A percentile compares a stretch with the other conserved stretches of the same genome.
Conservation (phyloP, 2,113 vertebrate genomes). For the Tricholaema leucomelas region DNA sequence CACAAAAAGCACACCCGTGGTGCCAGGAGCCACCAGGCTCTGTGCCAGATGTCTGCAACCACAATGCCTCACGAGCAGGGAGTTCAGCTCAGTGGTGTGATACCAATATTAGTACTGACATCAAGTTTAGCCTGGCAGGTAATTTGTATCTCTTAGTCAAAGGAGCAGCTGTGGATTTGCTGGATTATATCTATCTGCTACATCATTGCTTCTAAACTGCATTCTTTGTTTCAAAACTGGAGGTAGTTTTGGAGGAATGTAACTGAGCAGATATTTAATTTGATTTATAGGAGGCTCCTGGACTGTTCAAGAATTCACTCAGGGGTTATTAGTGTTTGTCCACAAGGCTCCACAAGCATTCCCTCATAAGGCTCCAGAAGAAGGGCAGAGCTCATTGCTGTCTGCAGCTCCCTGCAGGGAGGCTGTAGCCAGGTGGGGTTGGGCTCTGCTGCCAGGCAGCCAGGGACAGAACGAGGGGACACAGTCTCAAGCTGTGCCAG, state of each 20-base stretch:
- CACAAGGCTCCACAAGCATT: not conserved
- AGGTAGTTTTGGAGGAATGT: constrained; percentile 41
- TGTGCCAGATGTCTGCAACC: constrained; percentile 67
- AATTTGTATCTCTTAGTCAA: constrained; percentile 68
- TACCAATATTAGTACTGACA: constrained; percentile 64
- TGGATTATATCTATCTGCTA: constrained; percentile 51
- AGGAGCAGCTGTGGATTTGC: constrained; percentile 48
- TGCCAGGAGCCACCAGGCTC: constrained; percentile 72
- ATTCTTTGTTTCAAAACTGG: constrained; percentile 48
- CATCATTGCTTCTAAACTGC: constrained; percentile 52
- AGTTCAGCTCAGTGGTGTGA: constrained; percentile 59
- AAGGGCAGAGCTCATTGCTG: no score
- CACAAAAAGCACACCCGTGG: constrained; percentile 63
- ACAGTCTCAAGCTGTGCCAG: no score
- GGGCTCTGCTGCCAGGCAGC: no score
- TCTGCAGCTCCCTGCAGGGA: no score
- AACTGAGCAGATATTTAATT: constrained; percentile 42
- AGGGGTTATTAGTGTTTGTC: not conserved
- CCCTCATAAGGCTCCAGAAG: constrained; percentile 13
- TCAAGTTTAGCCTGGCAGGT: constrained; percentile 47
- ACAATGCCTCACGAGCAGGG: constrained; percentile 55
- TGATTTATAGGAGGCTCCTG: constrained; percentile 5
- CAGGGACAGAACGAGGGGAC: no score
- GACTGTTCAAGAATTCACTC: not conserved
- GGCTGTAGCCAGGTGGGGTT: no score